phyloP scores from a whole-genome alignment of 2,888 invertebrate species.

The Tenthredo mesomela region DNA sequence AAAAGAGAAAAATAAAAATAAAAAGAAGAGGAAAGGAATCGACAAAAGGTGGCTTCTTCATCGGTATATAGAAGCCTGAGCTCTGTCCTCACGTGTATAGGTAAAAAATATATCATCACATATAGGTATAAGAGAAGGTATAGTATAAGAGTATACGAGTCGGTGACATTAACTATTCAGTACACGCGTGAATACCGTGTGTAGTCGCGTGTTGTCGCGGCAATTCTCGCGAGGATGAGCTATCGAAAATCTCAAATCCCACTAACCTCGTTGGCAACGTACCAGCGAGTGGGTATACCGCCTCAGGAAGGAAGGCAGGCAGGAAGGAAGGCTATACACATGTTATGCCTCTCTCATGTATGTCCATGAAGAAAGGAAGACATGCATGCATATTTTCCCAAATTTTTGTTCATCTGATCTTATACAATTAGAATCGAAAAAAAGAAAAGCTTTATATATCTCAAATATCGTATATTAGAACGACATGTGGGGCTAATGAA shows the following conservation, averaged over 20 bases:
- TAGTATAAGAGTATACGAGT: neutral
- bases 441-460: too few relatives aligned
- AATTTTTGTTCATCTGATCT: neutral
- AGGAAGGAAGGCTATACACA: neutral
- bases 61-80: too few relatives aligned
- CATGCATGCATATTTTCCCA: neutral
- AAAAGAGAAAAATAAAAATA: too few relatives aligned
- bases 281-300: conserved; percentile 62
- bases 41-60: too few relatives aligned
- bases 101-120: neutral
- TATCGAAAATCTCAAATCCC: conserved; percentile 74
- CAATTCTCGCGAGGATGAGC: conserved; percentile 59
- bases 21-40: neutral
- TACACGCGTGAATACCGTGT: conserved; percentile 23
- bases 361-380: neutral
- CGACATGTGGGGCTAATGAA: neutral
- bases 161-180: conserved; percentile 21
- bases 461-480: too few relatives aligned
- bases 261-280: conserved; percentile 73
- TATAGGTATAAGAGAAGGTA: neutral
- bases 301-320: neutral
- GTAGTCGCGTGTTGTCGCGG: conserved; percentile 24
- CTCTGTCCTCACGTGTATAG: too few relatives aligned
- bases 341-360: neutral
- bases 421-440: too few relatives aligned